Evolutionary conservation across 1,140 invertebrate species (phyloP).

Genomic region (Episyrphus balteatus): DNA sequence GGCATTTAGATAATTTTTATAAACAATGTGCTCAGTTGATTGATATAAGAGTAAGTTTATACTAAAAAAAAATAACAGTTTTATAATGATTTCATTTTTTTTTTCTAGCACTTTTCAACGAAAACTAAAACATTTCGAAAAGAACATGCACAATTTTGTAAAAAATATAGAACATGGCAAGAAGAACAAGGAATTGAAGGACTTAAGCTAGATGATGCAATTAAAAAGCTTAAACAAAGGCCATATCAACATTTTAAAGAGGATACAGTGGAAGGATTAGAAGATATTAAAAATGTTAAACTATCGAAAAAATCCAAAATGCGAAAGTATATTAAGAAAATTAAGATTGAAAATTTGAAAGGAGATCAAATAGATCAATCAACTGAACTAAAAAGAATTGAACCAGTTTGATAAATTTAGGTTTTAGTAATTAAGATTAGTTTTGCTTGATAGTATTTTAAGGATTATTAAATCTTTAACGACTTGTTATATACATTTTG

Average conservation of each 20-base stretch:
- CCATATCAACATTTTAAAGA: conserved; percentile 48
- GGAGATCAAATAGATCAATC: conserved; percentile 9
- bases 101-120: conserved; percentile 20
- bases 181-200: conserved; percentile 40
- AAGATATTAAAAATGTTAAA: conserved; percentile 20
- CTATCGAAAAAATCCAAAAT: conserved; percentile 24
- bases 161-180: conserved; percentile 42
- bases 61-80: not conserved
- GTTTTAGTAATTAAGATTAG: too few relatives aligned
- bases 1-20: conserved; percentile 44
- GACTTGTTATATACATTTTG: too few relatives aligned
- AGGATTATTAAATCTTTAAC: too few relatives aligned
- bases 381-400: conserved; percentile 3
- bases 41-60: conserved; percentile 38
- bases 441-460: too few relatives aligned
- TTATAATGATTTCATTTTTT: not conserved
- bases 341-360: conserved; percentile 21
- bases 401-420: too few relatives aligned
- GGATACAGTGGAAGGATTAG: conserved; percentile 17
- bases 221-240: conserved; percentile 35
- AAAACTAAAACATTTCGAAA: conserved; percentile 27
- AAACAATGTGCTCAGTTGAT: conserved; percentile 34
- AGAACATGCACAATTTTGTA: conserved; percentile 38
- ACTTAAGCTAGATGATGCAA: conserved; percentile 37
- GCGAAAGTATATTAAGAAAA: conserved; percentile 33